Evolutionary conservation across 2,113 vertebrate species (phyloP).

Genomic region (Hipposideros armiger): DNA sequence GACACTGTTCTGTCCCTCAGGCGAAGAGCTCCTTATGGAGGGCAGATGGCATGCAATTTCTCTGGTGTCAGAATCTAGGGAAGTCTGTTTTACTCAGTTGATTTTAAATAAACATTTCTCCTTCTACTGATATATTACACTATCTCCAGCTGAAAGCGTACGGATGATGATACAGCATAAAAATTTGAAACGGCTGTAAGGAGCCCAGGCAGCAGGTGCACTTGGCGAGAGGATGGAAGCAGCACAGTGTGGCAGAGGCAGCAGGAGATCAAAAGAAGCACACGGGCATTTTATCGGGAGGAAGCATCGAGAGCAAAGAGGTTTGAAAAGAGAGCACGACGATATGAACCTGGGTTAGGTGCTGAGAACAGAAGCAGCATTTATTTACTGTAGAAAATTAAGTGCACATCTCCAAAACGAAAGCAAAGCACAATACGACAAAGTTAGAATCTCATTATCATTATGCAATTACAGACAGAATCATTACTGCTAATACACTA

Average conservation of each 20-base stretch:
- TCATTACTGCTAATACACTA: background rate
- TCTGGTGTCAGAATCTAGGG: slow-evolving; percentile 54
- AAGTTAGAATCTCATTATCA: background rate
- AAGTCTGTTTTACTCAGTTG: slow-evolving; percentile 75
- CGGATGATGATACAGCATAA: slow-evolving; percentile 70
- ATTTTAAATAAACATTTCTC: slow-evolving; percentile 79
- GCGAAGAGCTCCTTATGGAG: slow-evolving; percentile 67
- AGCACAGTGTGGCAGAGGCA: slow-evolving; percentile 67
- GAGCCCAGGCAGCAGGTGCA: slow-evolving; percentile 76
- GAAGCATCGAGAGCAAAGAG: slow-evolving; percentile 44
- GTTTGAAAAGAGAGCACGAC: background rate
- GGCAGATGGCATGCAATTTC: slow-evolving; percentile 76
- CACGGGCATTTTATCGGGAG: slow-evolving; percentile 18
- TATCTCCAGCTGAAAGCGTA: slow-evolving; percentile 38
- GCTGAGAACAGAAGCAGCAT: slow-evolving; percentile 38
- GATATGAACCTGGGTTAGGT: background rate
- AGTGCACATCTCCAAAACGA: background rate
- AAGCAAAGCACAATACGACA: background rate
- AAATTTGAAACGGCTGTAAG: slow-evolving; percentile 62
- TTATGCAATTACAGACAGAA: background rate
- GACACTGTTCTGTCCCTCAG: slow-evolving; percentile 59
- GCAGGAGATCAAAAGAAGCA: slow-evolving; percentile 56
- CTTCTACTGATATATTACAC: slow-evolving; percentile 68
- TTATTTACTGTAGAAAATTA: background rate
- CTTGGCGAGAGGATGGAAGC: slow-evolving; percentile 65